These are phyloP conservation scores for Acrossocheilus fasciatus DNA, from an alignment of 2,797 vertebrate genomes.

Conservation along the genomic window DNA sequence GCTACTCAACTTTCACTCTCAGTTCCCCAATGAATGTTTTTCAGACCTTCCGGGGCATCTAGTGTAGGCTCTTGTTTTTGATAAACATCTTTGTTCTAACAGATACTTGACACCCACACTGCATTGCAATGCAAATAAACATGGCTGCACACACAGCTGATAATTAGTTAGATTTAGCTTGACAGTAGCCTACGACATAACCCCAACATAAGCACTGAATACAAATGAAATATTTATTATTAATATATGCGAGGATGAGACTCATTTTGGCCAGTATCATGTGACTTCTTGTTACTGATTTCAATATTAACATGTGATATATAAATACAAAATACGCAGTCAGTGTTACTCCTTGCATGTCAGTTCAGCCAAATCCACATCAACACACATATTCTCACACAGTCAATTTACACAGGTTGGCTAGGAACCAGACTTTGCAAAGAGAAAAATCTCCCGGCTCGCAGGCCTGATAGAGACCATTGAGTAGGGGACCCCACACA, in stretches of 20 bases:
- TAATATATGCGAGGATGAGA: constrained; percentile 1
- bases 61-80: constrained; percentile 25
- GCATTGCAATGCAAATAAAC: constrained; percentile 38
- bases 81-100: constrained; percentile 27
- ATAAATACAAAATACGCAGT: constrained; percentile 11
- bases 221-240: constrained; percentile 11
- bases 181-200: background rate
- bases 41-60: background rate
- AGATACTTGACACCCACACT: constrained; percentile 33
- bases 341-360: background rate
- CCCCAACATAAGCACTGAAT: background rate
- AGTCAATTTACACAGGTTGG: constrained; percentile 76
- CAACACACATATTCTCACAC: constrained; percentile 61
- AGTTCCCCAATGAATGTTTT: background rate
- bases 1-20: background rate
- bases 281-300: background rate
- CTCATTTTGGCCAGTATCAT: background rate
- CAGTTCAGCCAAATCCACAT: constrained; percentile 48
- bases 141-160: constrained; percentile 34
- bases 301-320: background rate
- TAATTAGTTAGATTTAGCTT: constrained; percentile 24
- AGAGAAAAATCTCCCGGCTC: constrained; percentile 79
- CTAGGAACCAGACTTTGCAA: constrained; percentile 78
- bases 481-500: constrained; percentile 77
- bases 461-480: constrained; percentile 76